Percentiles rank a stretch among this genome's conserved stretches.
phyloP scores from a whole-genome alignment of 2,888 invertebrate genomes.

The Sesia bembeciformis region DNA sequence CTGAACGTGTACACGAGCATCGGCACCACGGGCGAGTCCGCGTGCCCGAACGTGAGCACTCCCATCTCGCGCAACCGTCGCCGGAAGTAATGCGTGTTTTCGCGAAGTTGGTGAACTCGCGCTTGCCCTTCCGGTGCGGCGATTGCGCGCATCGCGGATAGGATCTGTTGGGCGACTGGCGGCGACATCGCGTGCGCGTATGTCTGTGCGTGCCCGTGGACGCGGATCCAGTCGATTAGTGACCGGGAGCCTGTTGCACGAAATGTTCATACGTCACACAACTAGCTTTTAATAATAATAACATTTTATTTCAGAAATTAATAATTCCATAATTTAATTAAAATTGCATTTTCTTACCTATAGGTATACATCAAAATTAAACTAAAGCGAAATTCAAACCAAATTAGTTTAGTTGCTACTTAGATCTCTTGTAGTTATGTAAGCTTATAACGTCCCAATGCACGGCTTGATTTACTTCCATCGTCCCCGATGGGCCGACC shows the following conservation, averaged over 20 bases:
- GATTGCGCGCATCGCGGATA: conserved; percentile 89
- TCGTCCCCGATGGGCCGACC: no score
- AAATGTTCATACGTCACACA: no score
- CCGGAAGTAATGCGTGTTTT: conserved; percentile 78
- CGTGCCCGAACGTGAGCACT: conserved; percentile 93
- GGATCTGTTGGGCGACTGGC: conserved; percentile 92
- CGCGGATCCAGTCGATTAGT: conserved; percentile 84
- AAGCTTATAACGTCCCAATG: no score
- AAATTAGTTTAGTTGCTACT: no score
- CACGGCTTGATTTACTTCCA: no score
- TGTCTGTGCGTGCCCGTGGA: conserved; percentile 86
- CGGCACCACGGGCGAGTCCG: conserved; percentile 97
- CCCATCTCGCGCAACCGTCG: conserved; percentile 85
- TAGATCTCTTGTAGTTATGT: no score
- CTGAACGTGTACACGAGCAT: conserved; percentile 95
- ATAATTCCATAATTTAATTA: no score
- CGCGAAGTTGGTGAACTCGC: conserved; percentile 79
- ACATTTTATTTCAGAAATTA: background rate
- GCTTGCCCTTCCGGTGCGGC: conserved; percentile 88
- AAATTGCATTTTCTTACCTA: no score
- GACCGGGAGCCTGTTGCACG: conserved; percentile 76
- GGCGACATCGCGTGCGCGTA: conserved; percentile 94
- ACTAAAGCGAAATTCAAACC: no score
- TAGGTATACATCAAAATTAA: no score
- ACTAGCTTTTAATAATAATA: conserved; percentile 27